Conservation (phyloP, 1,140 invertebrate genomes). For the Eurosta solidaginis region DNA sequence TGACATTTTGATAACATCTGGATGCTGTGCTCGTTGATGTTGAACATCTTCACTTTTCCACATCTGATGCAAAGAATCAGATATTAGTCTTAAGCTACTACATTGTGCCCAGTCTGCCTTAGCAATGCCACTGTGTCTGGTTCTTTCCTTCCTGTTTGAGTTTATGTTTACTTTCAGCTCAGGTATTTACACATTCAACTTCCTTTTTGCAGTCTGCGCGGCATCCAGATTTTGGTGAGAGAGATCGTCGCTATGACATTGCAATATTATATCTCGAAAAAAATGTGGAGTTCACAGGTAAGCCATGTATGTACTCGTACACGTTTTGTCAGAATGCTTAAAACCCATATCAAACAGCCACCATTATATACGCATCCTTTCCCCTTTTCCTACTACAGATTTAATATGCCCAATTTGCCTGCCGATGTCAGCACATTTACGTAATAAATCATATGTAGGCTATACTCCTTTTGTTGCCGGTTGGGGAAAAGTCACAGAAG, state of each 20-base stretch:
- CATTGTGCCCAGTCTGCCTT: no score
- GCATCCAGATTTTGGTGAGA: slow-evolving; percentile 16
- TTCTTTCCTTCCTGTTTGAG: no score
- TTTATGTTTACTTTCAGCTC: no score
- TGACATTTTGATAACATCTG: no score
- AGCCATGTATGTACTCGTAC: neutral
- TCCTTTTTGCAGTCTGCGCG: neutral
- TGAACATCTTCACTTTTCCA: no score
- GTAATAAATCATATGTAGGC: slow-evolving; percentile 43
- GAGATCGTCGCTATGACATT: slow-evolving; percentile 27
- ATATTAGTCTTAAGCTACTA: no score
- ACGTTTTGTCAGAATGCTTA: no score
- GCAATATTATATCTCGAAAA: slow-evolving; percentile 31
- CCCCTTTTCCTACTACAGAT: neutral
- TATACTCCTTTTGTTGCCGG: slow-evolving; percentile 74
- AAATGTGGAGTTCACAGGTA: slow-evolving; percentile 34
- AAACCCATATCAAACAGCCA: no score
- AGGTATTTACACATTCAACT: neutral
- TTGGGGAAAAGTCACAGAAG: slow-evolving; percentile 68
- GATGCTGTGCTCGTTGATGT: no score
- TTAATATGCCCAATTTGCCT: slow-evolving; percentile 46
- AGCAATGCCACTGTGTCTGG: no score
- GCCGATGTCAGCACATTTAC: slow-evolving; percentile 38
- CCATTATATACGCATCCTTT: no score
- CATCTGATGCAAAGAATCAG: no score